Base-by-base conservation (phyloP, 2,888 invertebrate species). In the Mylabris sibirica region DNA sequence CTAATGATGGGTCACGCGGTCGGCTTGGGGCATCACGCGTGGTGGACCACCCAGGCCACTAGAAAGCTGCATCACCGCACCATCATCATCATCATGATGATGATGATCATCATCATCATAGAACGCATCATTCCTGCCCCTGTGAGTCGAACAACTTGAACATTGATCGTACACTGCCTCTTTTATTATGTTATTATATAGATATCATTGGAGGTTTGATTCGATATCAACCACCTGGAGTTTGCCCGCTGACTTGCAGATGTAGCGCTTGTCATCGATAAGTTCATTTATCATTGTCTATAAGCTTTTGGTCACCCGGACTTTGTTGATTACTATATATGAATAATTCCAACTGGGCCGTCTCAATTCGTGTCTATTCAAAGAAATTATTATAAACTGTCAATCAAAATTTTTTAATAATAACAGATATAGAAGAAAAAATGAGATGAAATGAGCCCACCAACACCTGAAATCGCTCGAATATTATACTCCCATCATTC, bases 1-100 rank as follows among this genome's bases (percentile, higher is more conserved):
- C 85, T 85, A 85, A 85, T 85, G 84, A 85, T 82, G 83, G 84
- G 81, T 82, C 83, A 82, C 80, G 82, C 81, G 80, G 81, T 79
- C 81, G 80, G 81, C 82, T 80, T 79, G 80, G 80, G 82, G 82
- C 84, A 79, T 79, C 80, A 81, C 79, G 78, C 81, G 79, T 79
- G 82, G 67, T 79, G 79, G 83, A 83, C 83, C 83, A 83, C 83
- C 82, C 83, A 82, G 82, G 79, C 73, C 68, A 72, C 66, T 68
- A 74, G 69, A 73, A 67, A 75, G 73, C 75, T 71, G 71, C 75
- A 74, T 76, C 74, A 73, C 71, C 63, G 64, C 64, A 41, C 34
- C 61, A 57, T 57, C 57, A 57, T 57, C 57, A 57, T 26, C 57
- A 57, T 57, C 53, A 53, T 53, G 9, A 22, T 49, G 9, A 49